phyloP scores from a whole-genome alignment of 1,140 invertebrate species.

The Papilio xuthus region DNA sequence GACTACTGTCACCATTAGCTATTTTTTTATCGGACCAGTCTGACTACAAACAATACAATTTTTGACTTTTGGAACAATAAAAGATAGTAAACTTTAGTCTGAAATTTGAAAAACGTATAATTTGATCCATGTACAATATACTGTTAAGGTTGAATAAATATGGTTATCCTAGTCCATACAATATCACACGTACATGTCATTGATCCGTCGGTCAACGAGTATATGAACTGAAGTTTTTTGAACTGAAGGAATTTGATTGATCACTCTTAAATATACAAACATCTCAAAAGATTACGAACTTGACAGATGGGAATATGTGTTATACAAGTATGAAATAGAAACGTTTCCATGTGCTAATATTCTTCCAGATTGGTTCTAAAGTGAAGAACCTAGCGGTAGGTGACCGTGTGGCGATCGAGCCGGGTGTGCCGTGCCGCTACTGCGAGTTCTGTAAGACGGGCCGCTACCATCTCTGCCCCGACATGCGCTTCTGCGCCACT shows the following conservation, averaged over 20 bases:
- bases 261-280: not conserved
- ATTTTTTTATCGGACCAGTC: not conserved
- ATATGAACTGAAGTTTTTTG: not conserved
- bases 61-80: too few species aligned
- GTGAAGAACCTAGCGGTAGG: constrained; percentile 90
- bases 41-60: not conserved
- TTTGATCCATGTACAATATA: not conserved
- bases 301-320: too few species aligned
- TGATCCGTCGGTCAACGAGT: not conserved
- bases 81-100: too few species aligned
- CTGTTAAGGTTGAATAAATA: not conserved
- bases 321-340: too few species aligned
- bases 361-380: constrained; percentile 84
- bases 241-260: not conserved
- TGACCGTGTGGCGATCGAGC: constrained; percentile 96
- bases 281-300: not conserved
- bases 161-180: not conserved
- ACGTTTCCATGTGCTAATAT: not conserved
- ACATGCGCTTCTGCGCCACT: constrained; percentile 94
- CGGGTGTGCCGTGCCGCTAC: constrained; percentile 92
- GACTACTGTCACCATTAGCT: not conserved
- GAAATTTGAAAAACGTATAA: not conserved
- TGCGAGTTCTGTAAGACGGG: constrained; percentile 94
- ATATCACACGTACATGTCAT: constrained; percentile 1
- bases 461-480: constrained; percentile 93